These are phyloP conservation scores for Antennarius striatus DNA, from an alignment of 2,113 vertebrate species.

Conservation along the genomic window DNA sequence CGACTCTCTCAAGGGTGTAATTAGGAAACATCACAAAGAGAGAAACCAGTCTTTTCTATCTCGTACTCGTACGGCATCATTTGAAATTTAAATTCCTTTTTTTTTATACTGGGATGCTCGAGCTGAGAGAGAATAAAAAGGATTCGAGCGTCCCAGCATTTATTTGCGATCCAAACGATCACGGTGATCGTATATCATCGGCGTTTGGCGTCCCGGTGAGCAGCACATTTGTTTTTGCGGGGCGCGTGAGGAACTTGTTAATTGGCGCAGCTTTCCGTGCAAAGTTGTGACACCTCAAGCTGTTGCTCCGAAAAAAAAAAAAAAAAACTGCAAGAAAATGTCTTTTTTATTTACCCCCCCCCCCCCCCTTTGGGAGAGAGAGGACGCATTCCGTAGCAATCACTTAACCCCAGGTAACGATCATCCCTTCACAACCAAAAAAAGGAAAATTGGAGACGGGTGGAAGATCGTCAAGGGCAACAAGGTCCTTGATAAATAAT, in stretches of 20 bases:
- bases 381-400: slow-evolving; percentile 43
- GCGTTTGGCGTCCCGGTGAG: too few species aligned
- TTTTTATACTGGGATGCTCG: background rate
- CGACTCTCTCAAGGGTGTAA: slow-evolving; percentile 15
- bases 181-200: too few species aligned
- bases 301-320: too few species aligned
- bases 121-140: too few species aligned
- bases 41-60: background rate
- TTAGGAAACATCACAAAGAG: slow-evolving; percentile 32
- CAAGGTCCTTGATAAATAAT: slow-evolving; percentile 74
- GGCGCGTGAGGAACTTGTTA: too few species aligned
- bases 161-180: too few species aligned
- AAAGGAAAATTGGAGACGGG: slow-evolving; percentile 58
- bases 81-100: background rate
- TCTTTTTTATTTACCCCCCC: background rate
- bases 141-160: too few species aligned
- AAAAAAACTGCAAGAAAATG: slow-evolving; percentile 7
- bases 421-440: slow-evolving; percentile 52
- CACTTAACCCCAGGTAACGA: slow-evolving; percentile 62
- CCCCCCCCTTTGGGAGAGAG: background rate
- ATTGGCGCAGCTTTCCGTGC: too few species aligned
- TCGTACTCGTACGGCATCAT: background rate
- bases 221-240: too few species aligned
- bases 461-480: slow-evolving; percentile 65
- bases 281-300: too few species aligned